Percentiles rank a stretch among this genome's conserved stretches.
Evolutionary conservation across 2,888 invertebrate genomes (phyloP).

Genomic region (Proisotoma minuta): DNA sequence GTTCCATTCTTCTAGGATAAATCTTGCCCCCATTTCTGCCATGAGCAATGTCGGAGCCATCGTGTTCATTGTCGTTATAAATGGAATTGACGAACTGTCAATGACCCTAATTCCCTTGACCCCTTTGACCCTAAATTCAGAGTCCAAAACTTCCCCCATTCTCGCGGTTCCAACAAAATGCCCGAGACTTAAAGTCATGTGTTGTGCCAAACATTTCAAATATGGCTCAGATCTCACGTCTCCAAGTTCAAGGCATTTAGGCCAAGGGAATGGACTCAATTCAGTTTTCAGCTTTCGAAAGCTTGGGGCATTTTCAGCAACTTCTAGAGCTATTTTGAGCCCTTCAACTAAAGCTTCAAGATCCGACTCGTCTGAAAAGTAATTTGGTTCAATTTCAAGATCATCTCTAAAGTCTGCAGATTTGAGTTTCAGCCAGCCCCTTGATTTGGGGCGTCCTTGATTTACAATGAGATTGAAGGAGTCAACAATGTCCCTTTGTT

Average conservation of each 20-base stretch:
- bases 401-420: slow-evolving; percentile 39
- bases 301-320: slow-evolving; percentile 33
- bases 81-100: slow-evolving; percentile 29
- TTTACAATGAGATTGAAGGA: slow-evolving; percentile 18
- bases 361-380: slow-evolving; percentile 36
- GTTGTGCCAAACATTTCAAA: slow-evolving; percentile 27
- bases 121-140: slow-evolving; percentile 15
- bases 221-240: slow-evolving; percentile 23
- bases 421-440: slow-evolving; percentile 25
- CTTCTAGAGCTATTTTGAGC: slow-evolving; percentile 16
- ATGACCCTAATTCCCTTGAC: slow-evolving; percentile 8
- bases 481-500: slow-evolving; percentile 25
- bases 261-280: slow-evolving; percentile 27
- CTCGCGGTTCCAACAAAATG: slow-evolving; percentile 20
- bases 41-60: slow-evolving; percentile 28
- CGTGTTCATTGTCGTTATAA: slow-evolving; percentile 19
- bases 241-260: slow-evolving; percentile 14
- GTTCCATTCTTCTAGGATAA: slow-evolving; percentile 22
- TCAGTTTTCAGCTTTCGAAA: slow-evolving; percentile 19
- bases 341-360: slow-evolving; percentile 41
- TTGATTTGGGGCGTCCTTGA: slow-evolving; percentile 21
- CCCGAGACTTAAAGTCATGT: slow-evolving; percentile 18
- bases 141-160: slow-evolving; percentile 10
- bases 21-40: slow-evolving; percentile 23
- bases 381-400: slow-evolving; percentile 39